These are phyloP conservation scores for Odontocolon sp. DNA, from an alignment of 2,888 invertebrate species.

Conservation along the genomic window DNA sequence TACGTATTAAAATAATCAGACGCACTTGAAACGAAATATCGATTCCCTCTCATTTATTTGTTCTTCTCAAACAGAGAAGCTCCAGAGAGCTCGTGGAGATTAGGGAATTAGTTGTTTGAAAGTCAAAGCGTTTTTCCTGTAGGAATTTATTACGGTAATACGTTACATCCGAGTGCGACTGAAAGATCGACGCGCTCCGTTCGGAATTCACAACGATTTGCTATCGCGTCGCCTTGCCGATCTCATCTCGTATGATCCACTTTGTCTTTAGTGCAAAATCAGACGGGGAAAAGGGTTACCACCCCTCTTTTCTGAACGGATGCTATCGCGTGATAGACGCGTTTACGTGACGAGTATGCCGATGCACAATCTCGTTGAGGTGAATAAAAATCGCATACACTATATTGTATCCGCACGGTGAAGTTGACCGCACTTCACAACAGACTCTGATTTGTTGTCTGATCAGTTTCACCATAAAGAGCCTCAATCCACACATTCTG, in stretches of 20 bases:
- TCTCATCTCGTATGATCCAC: slow-evolving; percentile 39
- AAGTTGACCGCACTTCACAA: too few relatives aligned
- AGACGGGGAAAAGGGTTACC: slow-evolving; percentile 5
- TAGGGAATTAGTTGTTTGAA: slow-evolving; percentile 22
- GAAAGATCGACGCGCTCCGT: slow-evolving; percentile 18
- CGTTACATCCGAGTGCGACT: background rate
- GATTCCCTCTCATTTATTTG: background rate
- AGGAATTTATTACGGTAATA: slow-evolving; percentile 39
- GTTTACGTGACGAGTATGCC: slow-evolving; percentile 58
- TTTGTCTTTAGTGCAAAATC: slow-evolving; percentile 16
- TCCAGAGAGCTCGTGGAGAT: slow-evolving; percentile 16
- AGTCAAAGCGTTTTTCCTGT: slow-evolving; percentile 1
- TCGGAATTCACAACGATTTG: slow-evolving; percentile 55
- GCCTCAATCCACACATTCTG: too few relatives aligned
- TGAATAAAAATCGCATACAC: slow-evolving; percentile 47
- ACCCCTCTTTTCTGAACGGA: too few relatives aligned
- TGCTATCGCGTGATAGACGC: slow-evolving; percentile 53
- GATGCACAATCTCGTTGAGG: slow-evolving; percentile 29
- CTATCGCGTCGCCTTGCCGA: slow-evolving; percentile 49
- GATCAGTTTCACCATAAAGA: too few relatives aligned
- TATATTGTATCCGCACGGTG: background rate
- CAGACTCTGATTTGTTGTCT: too few relatives aligned
- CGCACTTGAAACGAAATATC: background rate
- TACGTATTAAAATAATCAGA: too few relatives aligned
- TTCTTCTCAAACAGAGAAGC: too few relatives aligned